phyloP scores from a whole-genome alignment of 2,888 invertebrate genomes.

The Galerucella pusilla region DNA sequence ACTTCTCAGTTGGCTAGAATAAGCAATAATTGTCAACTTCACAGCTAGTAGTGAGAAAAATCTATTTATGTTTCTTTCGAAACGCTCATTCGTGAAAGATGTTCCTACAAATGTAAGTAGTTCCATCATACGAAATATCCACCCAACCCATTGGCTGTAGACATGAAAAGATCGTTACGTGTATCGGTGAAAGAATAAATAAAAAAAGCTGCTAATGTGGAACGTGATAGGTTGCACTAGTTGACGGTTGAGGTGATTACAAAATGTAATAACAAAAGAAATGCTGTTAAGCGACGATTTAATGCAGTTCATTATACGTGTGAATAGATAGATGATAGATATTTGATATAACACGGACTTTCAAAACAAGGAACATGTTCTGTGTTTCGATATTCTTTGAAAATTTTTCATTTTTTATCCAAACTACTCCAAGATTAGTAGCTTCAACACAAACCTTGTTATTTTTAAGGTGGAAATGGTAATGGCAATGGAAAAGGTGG shows the following conservation, averaged over 20 bases:
- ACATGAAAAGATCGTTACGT: constrained; percentile 10
- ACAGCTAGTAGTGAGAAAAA: too few species aligned
- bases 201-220: constrained; percentile 20
- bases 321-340: not conserved
- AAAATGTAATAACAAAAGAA: constrained; percentile 20
- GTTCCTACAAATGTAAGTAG: not conserved
- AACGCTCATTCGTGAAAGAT: not conserved
- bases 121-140: not conserved
- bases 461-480: constrained; percentile 27
- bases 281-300: not conserved
- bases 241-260: constrained; percentile 22
- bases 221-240: constrained; percentile 42
- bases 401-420: not conserved
- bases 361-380: too few species aligned
- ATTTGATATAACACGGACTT: too few species aligned
- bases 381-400: too few species aligned
- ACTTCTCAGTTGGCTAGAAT: too few species aligned
- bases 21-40: too few species aligned
- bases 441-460: not conserved
- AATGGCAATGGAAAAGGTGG: constrained; percentile 17
- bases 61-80: too few species aligned
- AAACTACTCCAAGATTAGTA: too few species aligned
- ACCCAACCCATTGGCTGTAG: constrained; percentile 7
- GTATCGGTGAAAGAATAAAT: not conserved
- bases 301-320: not conserved